Evolutionary conservation across 2,888 invertebrate genomes (phyloP), one percentile per base, ranked within the genome.

Genomic region (Cancer borealis): DNA sequence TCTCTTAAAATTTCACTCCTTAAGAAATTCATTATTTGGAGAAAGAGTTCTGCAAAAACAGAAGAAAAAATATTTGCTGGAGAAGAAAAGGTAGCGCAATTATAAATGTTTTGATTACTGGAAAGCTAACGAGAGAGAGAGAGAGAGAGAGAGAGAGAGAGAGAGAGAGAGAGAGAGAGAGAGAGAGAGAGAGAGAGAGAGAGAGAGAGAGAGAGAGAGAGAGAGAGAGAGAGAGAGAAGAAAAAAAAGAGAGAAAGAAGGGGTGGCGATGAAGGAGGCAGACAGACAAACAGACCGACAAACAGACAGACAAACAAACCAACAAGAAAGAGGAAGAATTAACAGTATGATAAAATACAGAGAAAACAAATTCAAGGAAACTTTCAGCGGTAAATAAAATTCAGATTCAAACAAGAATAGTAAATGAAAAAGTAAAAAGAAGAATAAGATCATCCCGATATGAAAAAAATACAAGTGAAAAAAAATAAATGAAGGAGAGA

Each of bases 71-170:
- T 39, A 4, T 39, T 5, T 54, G 14, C 6, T 54, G 12, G 54
- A 54, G 14, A 54, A 17, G 12, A 17, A 12, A 14, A 54, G 17
- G 12, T 3, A 54, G 8, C 17, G 54, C 14, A 17, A 54, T 12
- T 54, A 54, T 54, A 54, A 54, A 54, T n/a, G 14, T 17, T 54
- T 12, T 54, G 14, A 54, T 54, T 17, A 54, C 54, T 54, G 17
- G 26, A 54, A 21, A 47, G 47, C 14, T 49, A 91, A 60, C n/a
- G 54, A 91, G 66, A 91, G 91, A 91, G 91, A 91, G 91, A 91
- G 39, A 88, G 88, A 88, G 88, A 88, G 88, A 88, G 39, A 88
- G 88, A 88, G 39, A 88, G 54, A 54, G 54, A 54, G 54, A 54
- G 54, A 54, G 54, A 54, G 54, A 54, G 49, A 49, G 49, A 49